Evolutionary conservation across 2,888 invertebrate species (phyloP).

Genomic region (Cataglyphis livida): DNA sequence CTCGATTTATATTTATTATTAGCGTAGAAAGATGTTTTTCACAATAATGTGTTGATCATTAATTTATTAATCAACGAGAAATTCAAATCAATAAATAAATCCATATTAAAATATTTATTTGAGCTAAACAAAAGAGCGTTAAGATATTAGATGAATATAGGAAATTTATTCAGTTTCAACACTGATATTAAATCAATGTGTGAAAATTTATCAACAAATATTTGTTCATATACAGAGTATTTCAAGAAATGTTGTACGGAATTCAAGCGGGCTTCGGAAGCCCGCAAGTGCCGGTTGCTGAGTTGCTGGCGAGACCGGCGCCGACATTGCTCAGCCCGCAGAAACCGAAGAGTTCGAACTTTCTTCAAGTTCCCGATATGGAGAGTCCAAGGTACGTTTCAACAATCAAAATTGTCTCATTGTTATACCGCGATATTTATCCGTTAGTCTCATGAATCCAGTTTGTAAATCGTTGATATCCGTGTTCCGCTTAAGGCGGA

Average conservation of each 20-base stretch:
- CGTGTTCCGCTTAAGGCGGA: conserved; percentile 10
- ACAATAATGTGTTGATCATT: background rate
- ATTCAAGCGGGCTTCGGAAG: conserved; percentile 97
- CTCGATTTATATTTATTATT: background rate
- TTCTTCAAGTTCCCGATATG: conserved; percentile 96
- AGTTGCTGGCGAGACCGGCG: conserved; percentile 93
- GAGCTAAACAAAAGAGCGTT: background rate
- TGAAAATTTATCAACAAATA: background rate
- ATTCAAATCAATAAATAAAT: background rate
- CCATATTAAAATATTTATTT: background rate
- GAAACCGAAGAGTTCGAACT: conserved; percentile 95
- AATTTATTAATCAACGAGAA: background rate
- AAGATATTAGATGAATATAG: background rate
- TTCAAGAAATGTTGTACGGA: conserved; percentile 97
- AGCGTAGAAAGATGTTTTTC: background rate
- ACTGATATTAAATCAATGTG: background rate
- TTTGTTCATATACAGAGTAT: conserved; percentile 88
- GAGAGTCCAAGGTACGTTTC: conserved; percentile 90
- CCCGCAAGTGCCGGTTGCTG: conserved; percentile 96
- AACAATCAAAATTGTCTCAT: conserved; percentile 32
- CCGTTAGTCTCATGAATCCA: conserved; percentile 31
- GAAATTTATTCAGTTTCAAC: background rate
- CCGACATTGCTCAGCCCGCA: conserved; percentile 95
- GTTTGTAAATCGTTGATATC: conserved; percentile 31
- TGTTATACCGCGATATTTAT: conserved; percentile 9